A percentile compares a stretch with the other conserved stretches of the same genome.
Evolutionary conservation across 2,113 vertebrate genomes (phyloP).

Genomic region (Equus przewalskii): DNA sequence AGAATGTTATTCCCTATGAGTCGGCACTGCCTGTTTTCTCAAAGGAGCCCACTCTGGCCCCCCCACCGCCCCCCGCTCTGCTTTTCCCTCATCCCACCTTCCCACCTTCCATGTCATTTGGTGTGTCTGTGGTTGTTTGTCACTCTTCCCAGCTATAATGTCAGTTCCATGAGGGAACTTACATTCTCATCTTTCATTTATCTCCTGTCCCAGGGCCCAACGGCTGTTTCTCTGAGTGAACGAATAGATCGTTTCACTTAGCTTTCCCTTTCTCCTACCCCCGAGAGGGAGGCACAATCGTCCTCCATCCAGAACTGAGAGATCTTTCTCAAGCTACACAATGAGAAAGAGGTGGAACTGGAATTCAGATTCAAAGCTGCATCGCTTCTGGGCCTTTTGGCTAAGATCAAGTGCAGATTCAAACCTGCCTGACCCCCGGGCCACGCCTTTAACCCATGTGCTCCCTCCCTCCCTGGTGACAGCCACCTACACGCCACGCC

Average conservation of each 20-base stretch:
- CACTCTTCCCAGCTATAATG: not conserved
- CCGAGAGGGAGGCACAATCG: not conserved
- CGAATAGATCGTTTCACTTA: not conserved
- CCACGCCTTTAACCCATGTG: not conserved
- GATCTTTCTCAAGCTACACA: not conserved
- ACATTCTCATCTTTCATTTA: not conserved
- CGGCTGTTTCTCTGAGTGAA: not conserved
- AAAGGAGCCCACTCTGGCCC: not conserved
- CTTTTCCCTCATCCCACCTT: not conserved
- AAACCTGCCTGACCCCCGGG: not conserved
- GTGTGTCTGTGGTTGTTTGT: accelerated
- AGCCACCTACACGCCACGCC: not conserved
- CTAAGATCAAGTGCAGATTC: not conserved
- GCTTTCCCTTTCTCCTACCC: not conserved
- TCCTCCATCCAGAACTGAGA: not conserved
- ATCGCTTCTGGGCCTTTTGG: no score
- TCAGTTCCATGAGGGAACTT: not conserved
- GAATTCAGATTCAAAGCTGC: not conserved
- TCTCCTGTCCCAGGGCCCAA: not conserved
- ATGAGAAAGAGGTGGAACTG: not conserved
- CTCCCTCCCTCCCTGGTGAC: not conserved
- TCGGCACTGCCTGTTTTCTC: not conserved
- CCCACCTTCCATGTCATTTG: no score
- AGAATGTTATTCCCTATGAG: not conserved
- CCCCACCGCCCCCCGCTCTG: accelerated